Evolutionary conservation across 2,113 vertebrate genomes (phyloP).

Genomic region (Circaetus cinerascens): DNA sequence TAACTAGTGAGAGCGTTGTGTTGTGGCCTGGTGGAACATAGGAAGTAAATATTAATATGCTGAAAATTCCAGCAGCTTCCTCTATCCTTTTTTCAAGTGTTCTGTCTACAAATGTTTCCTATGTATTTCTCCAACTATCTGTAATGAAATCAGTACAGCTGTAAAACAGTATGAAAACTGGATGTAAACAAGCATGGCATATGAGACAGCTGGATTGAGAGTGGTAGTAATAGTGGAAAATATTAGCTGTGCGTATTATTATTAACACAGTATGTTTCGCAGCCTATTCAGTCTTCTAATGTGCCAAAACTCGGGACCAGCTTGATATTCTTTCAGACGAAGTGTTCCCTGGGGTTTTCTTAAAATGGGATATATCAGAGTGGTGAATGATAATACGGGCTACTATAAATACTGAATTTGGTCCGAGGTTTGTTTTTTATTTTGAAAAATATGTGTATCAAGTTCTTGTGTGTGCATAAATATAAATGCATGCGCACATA

Average conservation of each 20-base stretch:
- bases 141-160: neutral
- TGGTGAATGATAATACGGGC: neutral
- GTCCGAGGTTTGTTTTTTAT: neutral
- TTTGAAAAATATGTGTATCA: neutral
- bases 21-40: neutral
- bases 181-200: neutral
- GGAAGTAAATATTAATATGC: neutral
- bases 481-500: accelerated
- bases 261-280: neutral
- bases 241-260: neutral
- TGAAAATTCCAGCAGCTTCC: neutral
- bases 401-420: neutral
- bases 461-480: neutral
- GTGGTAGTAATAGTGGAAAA: neutral
- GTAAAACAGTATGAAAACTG: neutral
- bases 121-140: neutral
- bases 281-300: neutral
- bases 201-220: neutral
- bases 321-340: neutral
- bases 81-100: neutral
- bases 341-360: neutral
- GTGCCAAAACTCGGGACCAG: neutral
- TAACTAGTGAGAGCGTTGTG: neutral
- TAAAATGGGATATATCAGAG: neutral
- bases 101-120: neutral